A percentile compares a stretch with the other conserved stretches of the same genome.
Conservation (phyloP, 1,140 invertebrate genomes). For the Drosophila orena region DNA sequence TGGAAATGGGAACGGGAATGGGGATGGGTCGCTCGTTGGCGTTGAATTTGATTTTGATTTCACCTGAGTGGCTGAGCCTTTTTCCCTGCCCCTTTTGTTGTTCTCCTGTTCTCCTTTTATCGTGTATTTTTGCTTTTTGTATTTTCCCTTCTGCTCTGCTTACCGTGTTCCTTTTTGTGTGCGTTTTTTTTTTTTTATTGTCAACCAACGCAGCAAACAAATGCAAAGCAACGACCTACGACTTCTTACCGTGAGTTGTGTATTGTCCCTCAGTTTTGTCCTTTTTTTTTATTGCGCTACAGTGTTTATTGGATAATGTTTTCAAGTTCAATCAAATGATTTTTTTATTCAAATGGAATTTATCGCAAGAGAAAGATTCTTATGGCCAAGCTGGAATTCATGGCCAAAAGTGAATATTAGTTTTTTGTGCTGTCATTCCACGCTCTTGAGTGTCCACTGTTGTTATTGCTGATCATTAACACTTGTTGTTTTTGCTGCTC, state of each 20-base stretch:
- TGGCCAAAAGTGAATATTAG: too few relatives aligned
- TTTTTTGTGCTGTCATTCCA: background rate
- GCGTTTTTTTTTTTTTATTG: constrained; percentile 50
- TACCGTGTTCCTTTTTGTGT: constrained; percentile 25
- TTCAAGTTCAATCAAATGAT: too few relatives aligned
- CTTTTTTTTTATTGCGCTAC: constrained; percentile 18
- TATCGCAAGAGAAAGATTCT: too few relatives aligned
- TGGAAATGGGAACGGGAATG: background rate
- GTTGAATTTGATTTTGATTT: constrained; percentile 84
- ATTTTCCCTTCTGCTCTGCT: constrained; percentile 2
- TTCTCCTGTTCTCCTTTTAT: constrained; percentile 22
- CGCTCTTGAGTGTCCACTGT: background rate
- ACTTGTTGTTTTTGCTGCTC: constrained; percentile 32
- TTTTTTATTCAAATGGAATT: too few relatives aligned
- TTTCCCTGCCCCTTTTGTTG: constrained; percentile 8
- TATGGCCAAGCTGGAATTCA: too few relatives aligned
- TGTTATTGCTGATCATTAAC: constrained; percentile 34
- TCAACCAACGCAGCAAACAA: constrained; percentile 64
- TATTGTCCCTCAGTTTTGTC: constrained; percentile 1
- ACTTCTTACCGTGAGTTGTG: constrained; percentile 43
- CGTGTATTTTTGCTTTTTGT: background rate
- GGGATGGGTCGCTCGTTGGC: constrained; percentile 42
- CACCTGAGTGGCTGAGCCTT: constrained; percentile 72
- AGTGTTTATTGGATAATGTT: background rate
- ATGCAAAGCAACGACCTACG: constrained; percentile 66